These are phyloP conservation scores for Steinernema carpocapsae DNA, from an alignment of 2,888 invertebrate species.

Conservation along the genomic window DNA sequence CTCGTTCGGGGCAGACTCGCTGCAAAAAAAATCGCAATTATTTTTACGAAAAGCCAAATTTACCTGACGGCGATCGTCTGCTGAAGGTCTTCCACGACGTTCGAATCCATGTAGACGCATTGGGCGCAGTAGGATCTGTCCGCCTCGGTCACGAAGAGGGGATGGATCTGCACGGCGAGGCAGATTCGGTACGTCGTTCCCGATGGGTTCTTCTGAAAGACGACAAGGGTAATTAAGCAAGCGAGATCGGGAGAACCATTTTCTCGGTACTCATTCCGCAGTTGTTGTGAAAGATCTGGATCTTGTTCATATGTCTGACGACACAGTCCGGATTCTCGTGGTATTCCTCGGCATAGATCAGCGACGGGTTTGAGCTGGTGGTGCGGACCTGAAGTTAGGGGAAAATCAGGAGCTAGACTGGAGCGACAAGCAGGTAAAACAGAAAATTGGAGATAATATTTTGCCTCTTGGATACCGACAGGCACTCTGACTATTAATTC, in stretches of 20 bases:
- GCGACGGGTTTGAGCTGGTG: constrained; percentile 65
- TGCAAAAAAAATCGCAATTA: too few species aligned
- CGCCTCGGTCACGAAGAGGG: constrained; percentile 68
- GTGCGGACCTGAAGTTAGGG: constrained; percentile 57
- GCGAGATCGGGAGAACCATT: constrained; percentile 46
- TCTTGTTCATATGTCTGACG: constrained; percentile 59
- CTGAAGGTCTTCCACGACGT: constrained; percentile 63
- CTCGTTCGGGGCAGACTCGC: constrained; percentile 63
- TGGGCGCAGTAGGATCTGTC: constrained; percentile 68
- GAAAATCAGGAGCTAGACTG: background rate
- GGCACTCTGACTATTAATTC: too few species aligned
- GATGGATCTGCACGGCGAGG: constrained; percentile 66
- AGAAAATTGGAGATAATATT: background rate
- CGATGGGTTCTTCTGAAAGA: constrained; percentile 55
- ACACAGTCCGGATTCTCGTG: constrained; percentile 60
- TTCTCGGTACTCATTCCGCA: constrained; percentile 66
- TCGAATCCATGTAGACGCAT: constrained; percentile 66
- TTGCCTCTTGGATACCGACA: too few species aligned
- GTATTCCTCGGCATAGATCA: constrained; percentile 65
- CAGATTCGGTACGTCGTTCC: constrained; percentile 65
- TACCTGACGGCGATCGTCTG: constrained; percentile 62
- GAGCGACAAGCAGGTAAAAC: background rate
- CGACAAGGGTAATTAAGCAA: background rate
- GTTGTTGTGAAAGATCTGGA: constrained; percentile 60
- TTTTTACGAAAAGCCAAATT: background rate